A percentile compares a stretch with the other conserved stretches of the same genome.
Conservation (phyloP, 2,113 vertebrate genomes). For the Arizona elegans region DNA sequence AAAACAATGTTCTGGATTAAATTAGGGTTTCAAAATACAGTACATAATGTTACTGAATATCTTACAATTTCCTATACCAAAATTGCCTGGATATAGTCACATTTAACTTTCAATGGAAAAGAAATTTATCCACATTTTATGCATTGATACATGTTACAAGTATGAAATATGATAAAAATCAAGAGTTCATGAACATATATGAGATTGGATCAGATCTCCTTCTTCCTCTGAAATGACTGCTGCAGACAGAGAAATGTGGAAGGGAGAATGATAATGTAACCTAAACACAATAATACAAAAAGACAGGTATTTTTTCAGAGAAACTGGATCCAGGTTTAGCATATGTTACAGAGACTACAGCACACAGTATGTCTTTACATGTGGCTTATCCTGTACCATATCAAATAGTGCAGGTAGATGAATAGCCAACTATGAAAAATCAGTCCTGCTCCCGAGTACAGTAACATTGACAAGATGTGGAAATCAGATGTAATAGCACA, state of each 20-base stretch:
- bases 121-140: background rate
- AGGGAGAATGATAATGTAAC: background rate
- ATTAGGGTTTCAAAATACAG: background rate
- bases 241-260: background rate
- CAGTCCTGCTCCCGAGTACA: background rate
- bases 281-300: background rate
- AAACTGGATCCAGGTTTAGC: background rate
- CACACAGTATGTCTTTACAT: background rate
- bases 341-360: background rate
- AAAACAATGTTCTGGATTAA: background rate
- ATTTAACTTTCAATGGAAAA: background rate
- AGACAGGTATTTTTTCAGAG: background rate
- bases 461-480: background rate
- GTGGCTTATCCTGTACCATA: background rate
- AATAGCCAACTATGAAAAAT: background rate
- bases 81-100: background rate
- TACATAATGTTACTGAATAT: background rate
- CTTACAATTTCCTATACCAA: background rate
- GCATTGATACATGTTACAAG: background rate
- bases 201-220: background rate
- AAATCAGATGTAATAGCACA: background rate
- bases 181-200: background rate
- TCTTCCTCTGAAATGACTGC: background rate
- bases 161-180: background rate
- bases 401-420: background rate